phyloP scores from a whole-genome alignment of 2,797 vertebrate genomes.

The Brachymystax lenok region DNA sequence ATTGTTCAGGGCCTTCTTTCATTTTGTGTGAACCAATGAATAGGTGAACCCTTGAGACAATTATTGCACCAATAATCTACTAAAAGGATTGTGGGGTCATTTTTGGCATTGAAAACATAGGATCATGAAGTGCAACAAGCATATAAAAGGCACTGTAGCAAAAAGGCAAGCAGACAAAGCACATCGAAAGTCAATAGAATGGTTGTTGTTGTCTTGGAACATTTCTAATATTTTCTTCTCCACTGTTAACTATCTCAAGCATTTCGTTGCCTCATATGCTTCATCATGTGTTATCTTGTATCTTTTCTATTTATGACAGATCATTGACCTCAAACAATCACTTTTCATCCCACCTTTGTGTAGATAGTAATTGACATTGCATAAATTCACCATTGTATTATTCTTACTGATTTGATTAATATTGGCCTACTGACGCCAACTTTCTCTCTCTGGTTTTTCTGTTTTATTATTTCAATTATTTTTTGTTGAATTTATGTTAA shows the following conservation, averaged over 20 bases:
- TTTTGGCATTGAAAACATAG: constrained; percentile 63
- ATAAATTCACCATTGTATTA: constrained; percentile 60
- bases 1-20: constrained; percentile 78
- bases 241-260: constrained; percentile 60
- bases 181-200: constrained; percentile 92
- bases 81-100: constrained; percentile 66
- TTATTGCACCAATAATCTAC: constrained; percentile 39
- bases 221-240: constrained; percentile 76
- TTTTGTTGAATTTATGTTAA: constrained; percentile 92
- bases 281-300: constrained; percentile 51
- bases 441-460: constrained; percentile 95
- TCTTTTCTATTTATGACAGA: constrained; percentile 53
- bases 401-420: constrained; percentile 84
- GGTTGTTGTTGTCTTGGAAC: constrained; percentile 68
- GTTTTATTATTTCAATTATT: constrained; percentile 85
- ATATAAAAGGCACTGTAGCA: constrained; percentile 79
- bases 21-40: constrained; percentile 22
- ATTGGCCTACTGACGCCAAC: constrained; percentile 90
- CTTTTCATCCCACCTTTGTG: constrained; percentile 64
- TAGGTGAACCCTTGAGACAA: constrained; percentile 9
- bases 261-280: constrained; percentile 71
- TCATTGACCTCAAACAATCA: constrained; percentile 57
- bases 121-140: constrained; percentile 69
- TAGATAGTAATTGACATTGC: constrained; percentile 63
- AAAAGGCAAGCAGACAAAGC: constrained; percentile 76